A percentile compares a stretch with the other conserved stretches of the same genome.
Evolutionary conservation across 2,113 vertebrate species (phyloP).

Genomic region (Micromys minutus): DNA sequence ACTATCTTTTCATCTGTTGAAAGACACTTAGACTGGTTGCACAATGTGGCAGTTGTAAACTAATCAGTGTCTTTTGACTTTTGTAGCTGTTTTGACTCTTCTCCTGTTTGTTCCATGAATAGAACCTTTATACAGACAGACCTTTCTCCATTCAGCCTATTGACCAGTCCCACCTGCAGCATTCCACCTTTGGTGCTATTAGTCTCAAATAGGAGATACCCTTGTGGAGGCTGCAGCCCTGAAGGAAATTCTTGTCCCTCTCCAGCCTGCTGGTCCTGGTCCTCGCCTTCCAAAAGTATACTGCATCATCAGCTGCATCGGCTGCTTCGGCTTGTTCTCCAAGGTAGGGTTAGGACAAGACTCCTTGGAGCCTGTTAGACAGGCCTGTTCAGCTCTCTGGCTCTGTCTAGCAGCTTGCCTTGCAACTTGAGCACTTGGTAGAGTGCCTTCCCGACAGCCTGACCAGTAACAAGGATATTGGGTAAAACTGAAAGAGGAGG

Average conservation of each 20-base stretch:
- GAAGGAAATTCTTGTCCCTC: slow-evolving; percentile 50
- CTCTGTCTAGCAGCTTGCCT: background rate
- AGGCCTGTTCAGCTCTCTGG: background rate
- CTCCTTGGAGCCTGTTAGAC: slow-evolving; percentile 41
- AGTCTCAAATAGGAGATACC: background rate
- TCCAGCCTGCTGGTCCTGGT: slow-evolving; percentile 91
- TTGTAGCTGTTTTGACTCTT: background rate
- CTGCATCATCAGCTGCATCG: slow-evolving; percentile 96
- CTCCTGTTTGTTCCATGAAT: background rate
- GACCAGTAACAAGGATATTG: background rate
- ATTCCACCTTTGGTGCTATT: background rate
- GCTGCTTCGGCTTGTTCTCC: slow-evolving; percentile 97
- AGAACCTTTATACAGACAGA: background rate
- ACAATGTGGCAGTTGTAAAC: background rate
- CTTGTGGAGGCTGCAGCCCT: background rate
- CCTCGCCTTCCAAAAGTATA: slow-evolving; percentile 93
- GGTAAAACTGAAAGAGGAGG: background rate
- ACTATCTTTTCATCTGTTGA: background rate
- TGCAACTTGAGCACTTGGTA: background rate
- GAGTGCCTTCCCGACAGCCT: background rate
- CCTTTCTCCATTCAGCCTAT: background rate
- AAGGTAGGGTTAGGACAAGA: slow-evolving; percentile 85
- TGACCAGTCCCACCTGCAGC: background rate
- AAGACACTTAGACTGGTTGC: background rate
- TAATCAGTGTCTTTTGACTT: background rate